Evolutionary conservation across 2,888 invertebrate genomes (phyloP).

Genomic region (Tetragonisca angustula): DNA sequence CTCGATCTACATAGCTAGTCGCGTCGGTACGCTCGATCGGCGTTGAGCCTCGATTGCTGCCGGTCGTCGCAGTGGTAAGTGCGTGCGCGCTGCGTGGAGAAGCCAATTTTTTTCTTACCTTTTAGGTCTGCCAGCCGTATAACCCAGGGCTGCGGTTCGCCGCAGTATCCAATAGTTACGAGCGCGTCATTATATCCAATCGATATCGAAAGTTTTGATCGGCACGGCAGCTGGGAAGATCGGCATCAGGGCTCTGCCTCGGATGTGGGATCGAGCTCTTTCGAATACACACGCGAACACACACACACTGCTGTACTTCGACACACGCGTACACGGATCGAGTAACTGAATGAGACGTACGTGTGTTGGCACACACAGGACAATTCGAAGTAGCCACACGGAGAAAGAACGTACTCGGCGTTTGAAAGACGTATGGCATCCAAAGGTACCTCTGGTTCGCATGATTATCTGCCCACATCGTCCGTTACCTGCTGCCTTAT

Average conservation of each 20-base stretch:
- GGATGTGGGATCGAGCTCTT: slow-evolving; percentile 30
- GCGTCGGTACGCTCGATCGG: neutral
- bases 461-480: slow-evolving; percentile 71
- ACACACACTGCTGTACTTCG: neutral
- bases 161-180: slow-evolving; percentile 81
- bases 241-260: slow-evolving; percentile 30
- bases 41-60: slow-evolving; percentile 35
- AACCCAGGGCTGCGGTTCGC: slow-evolving; percentile 76
- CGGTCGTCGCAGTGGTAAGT: slow-evolving; percentile 63
- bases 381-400: slow-evolving; percentile 18
- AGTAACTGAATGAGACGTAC: neutral
- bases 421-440: slow-evolving; percentile 60
- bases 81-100: slow-evolving; percentile 39
- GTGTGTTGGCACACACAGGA: slow-evolving; percentile 15
- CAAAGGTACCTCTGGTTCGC: slow-evolving; percentile 58
- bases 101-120: slow-evolving; percentile 62
- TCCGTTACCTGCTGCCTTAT: slow-evolving; percentile 59
- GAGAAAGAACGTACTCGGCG: slow-evolving; percentile 50
- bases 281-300: neutral
- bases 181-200: slow-evolving; percentile 78
- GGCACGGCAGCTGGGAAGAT: slow-evolving; percentile 69
- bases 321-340: neutral
- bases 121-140: slow-evolving; percentile 58
- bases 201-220: slow-evolving; percentile 79
- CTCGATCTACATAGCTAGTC: slow-evolving; percentile 25